These are phyloP conservation scores for Scaptodrosophila latifasciaeformis DNA, from an alignment of 2,888 invertebrate genomes.

Conservation along the genomic window DNA sequence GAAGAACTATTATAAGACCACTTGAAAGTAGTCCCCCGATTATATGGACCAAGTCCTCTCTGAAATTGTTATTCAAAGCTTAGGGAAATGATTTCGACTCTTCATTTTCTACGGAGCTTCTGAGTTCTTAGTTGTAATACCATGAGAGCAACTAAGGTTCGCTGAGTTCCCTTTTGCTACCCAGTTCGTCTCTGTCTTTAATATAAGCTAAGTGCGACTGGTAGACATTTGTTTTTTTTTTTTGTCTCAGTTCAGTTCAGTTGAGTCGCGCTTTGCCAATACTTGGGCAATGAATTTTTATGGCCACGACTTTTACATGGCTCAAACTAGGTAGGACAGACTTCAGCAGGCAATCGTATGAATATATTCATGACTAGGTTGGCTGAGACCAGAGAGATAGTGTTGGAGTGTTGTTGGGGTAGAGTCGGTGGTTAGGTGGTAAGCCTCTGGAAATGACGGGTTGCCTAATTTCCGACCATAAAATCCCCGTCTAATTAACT, in stretches of 20 bases:
- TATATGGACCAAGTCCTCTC: too few species aligned
- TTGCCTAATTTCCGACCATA: slow-evolving; percentile 54
- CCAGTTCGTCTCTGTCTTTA: background rate
- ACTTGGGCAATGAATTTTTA: slow-evolving; percentile 64
- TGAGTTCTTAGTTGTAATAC: too few species aligned
- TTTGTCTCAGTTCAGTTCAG: too few species aligned
- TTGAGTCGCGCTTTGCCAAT: too few species aligned
- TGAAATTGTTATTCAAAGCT: too few species aligned
- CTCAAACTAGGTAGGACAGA: background rate
- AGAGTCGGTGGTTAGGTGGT: background rate
- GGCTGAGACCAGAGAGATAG: slow-evolving; percentile 6
- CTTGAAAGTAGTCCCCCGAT: too few species aligned
- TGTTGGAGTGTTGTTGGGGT: background rate
- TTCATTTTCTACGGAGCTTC: too few species aligned
- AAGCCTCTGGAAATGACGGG: background rate
- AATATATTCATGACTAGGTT: slow-evolving; percentile 62
- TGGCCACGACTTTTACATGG: slow-evolving; percentile 24
- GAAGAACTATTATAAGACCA: too few species aligned
- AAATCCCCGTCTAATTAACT: slow-evolving; percentile 63
- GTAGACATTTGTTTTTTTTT: slow-evolving; percentile 35
- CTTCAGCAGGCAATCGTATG: slow-evolving; percentile 32
- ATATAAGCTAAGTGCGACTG: slow-evolving; percentile 16
- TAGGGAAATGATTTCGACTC: too few species aligned
- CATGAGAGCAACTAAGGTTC: too few species aligned
- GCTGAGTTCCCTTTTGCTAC: slow-evolving; percentile 21